Base-by-base conservation (phyloP, 2,888 invertebrate species). In the Agrotis clavis region DNA sequence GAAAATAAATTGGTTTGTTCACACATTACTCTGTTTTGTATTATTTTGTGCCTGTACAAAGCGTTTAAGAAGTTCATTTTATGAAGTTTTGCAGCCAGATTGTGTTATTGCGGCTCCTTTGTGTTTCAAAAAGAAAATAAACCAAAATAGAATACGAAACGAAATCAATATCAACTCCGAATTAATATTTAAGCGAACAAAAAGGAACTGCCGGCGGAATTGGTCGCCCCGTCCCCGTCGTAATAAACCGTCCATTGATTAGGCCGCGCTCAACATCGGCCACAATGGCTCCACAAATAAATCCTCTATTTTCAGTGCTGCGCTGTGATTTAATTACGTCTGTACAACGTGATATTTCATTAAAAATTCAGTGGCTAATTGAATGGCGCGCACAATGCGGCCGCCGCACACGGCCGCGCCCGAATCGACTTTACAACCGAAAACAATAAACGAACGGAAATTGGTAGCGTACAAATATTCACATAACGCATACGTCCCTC, bases 381-480 rank as follows among this genome's bases (percentile, higher is more conserved):
- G 84, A 86, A 86, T 79, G 68, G 72, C 19, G 56, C 48, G 64
- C 79, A 66, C 59, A 48, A 76, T 76, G 48, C 67, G 18, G 56
- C 67, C 69, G 81, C 61, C 80, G 65, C 77, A 67, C 73, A 63
- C 82, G 71, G 66, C 74, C 81, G 79, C 84, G 82, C 83, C 76
- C 81, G 71, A 83, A 84, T 83, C 81, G 74, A 79, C 57, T 89
- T 88, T 86, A 89, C 90, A 87, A 86, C 87, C 89, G 87, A 87
- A 88, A 89, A 89, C 90, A 90, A 91, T 90, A 89, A 90, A 73
- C 81, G 79, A 85, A 83, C 90, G 89, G 87, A 90, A 88, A 89
- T 89, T 87, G 81, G 66, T 79, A 70, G 87, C 72, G 74, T 81
- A 82, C 85, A 82, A 84, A 84, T 85, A 87, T 81, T 70, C 82